These are phyloP conservation scores for Nesometra sesokonis DNA, from an alignment of 35 echinoderm and acorn worm species.

Conservation along the genomic window DNA sequence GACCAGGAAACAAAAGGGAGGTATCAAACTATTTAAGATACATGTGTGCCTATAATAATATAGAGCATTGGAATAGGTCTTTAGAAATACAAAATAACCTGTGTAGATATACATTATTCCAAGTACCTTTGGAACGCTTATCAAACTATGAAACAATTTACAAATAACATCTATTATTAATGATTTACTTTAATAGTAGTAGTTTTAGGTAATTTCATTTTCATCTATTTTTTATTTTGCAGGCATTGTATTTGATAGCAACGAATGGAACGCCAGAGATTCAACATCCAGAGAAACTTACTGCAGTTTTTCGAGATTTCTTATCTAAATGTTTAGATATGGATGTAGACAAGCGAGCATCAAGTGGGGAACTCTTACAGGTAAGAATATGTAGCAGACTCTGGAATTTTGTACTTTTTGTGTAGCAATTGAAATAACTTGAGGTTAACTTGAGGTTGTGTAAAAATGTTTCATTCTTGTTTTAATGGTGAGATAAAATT, in stretches of 20 bases:
- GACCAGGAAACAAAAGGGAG: no score
- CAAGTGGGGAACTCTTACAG: conserved; percentile 41
- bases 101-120: no score
- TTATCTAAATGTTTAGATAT: conserved; percentile 78
- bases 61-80: no score
- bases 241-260: conserved; percentile 95
- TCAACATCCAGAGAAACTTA: conserved; percentile 74
- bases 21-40: no score
- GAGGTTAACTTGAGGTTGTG: no score
- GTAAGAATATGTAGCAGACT: not conserved
- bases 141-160: no score
- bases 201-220: not conserved
- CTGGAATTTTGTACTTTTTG: no score
- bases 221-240: not conserved
- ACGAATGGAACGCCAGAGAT: conserved; percentile 90
- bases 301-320: conserved; percentile 62
- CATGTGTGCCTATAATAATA: no score
- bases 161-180: not conserved
- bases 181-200: not conserved
- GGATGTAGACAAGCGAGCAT: conserved; percentile 75
- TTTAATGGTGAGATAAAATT: no score
- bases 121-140: not conserved
- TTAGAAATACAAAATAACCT: no score
- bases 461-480: no score
- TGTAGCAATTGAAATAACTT: no score